Base-by-base conservation (phyloP, 2,888 invertebrate genomes). In the Lithophane leautieri region DNA sequence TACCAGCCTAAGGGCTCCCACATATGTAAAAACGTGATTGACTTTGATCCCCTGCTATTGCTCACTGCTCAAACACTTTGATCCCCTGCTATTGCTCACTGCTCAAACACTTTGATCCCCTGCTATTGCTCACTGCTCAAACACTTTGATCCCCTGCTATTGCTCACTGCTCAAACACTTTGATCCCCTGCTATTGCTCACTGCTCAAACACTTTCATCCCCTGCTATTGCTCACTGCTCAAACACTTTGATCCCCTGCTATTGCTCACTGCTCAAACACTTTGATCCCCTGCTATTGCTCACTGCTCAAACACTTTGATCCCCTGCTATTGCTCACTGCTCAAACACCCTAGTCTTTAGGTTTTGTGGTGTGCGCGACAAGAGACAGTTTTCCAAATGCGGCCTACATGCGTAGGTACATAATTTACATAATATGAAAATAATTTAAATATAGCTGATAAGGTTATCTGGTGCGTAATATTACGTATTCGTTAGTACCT, bases 361-460 rank as follows among this genome's bases (percentile, higher is more conserved):
- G 22, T 28, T 42, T 28, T 16, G 22, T 69, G 44, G 16, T 28
- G 19, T 9, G 34, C 16, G 25, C 7, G 16, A 42, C 22, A 28
- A 65, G n/a, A 19, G 12, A 4, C 7, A 44, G 25, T 28, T 58
- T 9, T 22, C 0, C 14, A 42, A 54, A 61, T 16, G 52, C n/a
- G 25, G 42, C 19, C 28, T 12, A 19, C 28, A 42, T 8, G 19
- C 12, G 14, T n/a, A 70, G n/a, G 28, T 34, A 22, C 34, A 56
- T 70, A 16, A 76, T 73, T 70, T 70, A 66, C 69, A 76, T 81
- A 78, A 50, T 73, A 75, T 60, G 65, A 71, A 28, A 61, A 71
- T 77, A 85, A 84, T 84, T 85, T 77, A 47, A 83, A 82, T 78
- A 73, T 54, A 65, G 25, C 54, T 68, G 80, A 83, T 86, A 83